Percentiles rank a stretch among this genome's conserved stretches.
phyloP scores from a whole-genome alignment of 1,140 invertebrate genomes.

The Agrypnia vestita region DNA sequence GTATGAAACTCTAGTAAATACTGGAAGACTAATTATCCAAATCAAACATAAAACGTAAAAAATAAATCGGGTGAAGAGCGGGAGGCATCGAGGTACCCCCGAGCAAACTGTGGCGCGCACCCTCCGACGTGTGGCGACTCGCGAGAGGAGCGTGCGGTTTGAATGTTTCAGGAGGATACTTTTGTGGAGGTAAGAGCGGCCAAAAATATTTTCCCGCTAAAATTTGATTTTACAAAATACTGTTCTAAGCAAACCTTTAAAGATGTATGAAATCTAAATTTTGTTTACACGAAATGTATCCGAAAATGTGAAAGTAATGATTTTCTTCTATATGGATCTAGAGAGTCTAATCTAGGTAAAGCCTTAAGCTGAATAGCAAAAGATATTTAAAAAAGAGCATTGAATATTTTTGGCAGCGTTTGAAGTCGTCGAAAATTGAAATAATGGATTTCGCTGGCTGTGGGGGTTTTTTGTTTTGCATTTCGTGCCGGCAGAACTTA shows the following conservation, averaged over 20 bases:
- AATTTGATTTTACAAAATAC: background rate
- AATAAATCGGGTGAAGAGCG: conserved; percentile 11
- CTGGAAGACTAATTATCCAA: conserved; percentile 47
- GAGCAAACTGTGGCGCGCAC: background rate
- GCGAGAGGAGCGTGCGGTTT: background rate
- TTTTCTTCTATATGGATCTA: background rate
- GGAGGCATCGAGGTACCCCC: background rate
- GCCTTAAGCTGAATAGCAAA: background rate
- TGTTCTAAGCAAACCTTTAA: background rate
- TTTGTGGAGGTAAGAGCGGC: conserved; percentile 16
- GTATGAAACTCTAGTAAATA: conserved; percentile 52
- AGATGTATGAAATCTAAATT: background rate
- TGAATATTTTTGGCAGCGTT: conserved; percentile 33
- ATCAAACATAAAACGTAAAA: conserved; percentile 40
- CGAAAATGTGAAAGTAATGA: background rate
- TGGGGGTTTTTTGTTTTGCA: conserved; percentile 29
- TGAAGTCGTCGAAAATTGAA: conserved; percentile 2
- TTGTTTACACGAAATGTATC: background rate
- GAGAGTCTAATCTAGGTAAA: background rate
- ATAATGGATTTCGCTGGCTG: conserved; percentile 8
- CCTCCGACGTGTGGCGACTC: background rate
- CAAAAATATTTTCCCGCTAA: conserved; percentile 14
- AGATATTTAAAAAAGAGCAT: conserved; percentile 12
- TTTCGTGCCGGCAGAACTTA: conserved; percentile 77
- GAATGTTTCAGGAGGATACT: conserved; percentile 16